These are phyloP conservation scores for Paelopatides confundens DNA, from an alignment of 53 echinoderm and acorn worm genomes.

Conservation along the genomic window DNA sequence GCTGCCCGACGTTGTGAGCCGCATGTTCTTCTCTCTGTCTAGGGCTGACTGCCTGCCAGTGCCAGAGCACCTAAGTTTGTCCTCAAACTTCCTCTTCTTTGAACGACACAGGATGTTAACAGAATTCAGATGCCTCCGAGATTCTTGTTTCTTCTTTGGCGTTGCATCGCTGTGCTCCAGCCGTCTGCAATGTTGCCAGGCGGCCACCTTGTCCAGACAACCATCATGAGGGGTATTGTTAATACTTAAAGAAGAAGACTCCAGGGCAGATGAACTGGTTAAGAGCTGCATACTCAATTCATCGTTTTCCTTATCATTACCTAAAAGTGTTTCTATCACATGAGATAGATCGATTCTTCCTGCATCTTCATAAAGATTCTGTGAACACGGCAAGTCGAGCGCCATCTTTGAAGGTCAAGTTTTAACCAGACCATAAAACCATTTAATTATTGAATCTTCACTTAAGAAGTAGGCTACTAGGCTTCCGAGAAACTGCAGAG, in stretches of 20 bases:
- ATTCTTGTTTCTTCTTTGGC: conserved; percentile 25
- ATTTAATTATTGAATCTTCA: background rate
- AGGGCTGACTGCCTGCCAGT: background rate
- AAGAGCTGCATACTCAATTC: background rate
- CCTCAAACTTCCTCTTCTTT: conserved; percentile 32
- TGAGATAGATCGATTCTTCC: conserved; percentile 74
- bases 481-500: no score
- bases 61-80: background rate
- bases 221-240: conserved; percentile 29
- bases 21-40: background rate
- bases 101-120: conserved; percentile 48
- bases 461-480: no score
- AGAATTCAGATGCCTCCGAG: conserved; percentile 14
- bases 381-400: background rate
- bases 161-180: conserved; percentile 11
- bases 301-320: conserved; percentile 37
- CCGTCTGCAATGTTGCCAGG: background rate
- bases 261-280: background rate
- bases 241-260: background rate
- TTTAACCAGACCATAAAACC: background rate
- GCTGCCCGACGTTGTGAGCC: background rate
- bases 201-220: background rate
- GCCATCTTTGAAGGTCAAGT: background rate
- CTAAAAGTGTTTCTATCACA: conserved; percentile 75
- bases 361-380: background rate